These are phyloP conservation scores for Dermochelys coriacea DNA, from an alignment of 2,797 vertebrate genomes.

Conservation along the genomic window DNA sequence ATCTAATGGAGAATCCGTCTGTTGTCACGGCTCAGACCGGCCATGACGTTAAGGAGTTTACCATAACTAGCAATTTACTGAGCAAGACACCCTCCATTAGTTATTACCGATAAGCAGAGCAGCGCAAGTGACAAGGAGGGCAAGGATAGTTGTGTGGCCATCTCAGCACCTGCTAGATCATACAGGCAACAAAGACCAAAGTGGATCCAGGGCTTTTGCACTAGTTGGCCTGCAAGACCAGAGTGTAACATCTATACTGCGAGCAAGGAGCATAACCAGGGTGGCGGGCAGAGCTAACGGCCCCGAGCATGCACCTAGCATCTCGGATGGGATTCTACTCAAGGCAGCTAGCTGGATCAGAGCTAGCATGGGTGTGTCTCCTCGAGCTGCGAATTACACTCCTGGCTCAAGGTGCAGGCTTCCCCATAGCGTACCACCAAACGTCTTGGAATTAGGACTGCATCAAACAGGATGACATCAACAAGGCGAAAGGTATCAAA, in stretches of 20 bases:
- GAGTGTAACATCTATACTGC: background rate
- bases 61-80: rapidly evolving
- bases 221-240: rapidly evolving
- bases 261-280: background rate
- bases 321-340: background rate
- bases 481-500: background rate
- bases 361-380: background rate
- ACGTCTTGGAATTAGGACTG: background rate
- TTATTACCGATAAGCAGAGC: background rate
- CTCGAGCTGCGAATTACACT: background rate
- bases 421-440: too few relatives aligned
- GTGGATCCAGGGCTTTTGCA: background rate
- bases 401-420: too few relatives aligned
- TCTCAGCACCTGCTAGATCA: background rate
- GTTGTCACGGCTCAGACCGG: background rate
- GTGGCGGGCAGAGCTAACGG: too few relatives aligned
- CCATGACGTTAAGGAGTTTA: rapidly evolving
- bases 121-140: rapidly evolving
- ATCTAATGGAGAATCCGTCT: background rate
- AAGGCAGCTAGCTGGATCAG: too few relatives aligned
- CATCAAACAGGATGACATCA: background rate
- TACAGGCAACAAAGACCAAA: background rate
- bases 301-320: background rate
- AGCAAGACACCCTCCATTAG: rapidly evolving
- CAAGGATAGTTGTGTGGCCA: background rate